phyloP scores from a whole-genome alignment of 2,797 vertebrate genomes.

The Heterohyrax brucei region DNA sequence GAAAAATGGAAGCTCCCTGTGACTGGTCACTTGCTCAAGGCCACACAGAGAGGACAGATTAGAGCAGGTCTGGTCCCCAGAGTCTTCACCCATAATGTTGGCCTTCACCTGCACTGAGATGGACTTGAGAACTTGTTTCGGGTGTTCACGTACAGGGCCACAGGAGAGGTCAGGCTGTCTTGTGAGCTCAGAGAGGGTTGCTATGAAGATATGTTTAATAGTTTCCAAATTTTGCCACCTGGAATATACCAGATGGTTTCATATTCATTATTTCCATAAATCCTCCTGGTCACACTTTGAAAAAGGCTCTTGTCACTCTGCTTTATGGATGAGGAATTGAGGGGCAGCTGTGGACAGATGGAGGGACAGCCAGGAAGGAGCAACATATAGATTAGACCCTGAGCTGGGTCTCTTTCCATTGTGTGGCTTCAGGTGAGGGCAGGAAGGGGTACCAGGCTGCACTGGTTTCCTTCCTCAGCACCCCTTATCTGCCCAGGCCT shows the following conservation, averaged over 20 bases:
- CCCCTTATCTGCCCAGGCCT: neutral
- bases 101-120: neutral
- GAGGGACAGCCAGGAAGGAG: neutral
- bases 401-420: neutral
- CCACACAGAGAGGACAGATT: neutral
- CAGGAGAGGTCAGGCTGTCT: neutral
- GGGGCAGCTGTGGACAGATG: neutral
- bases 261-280: neutral
- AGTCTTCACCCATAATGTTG: neutral
- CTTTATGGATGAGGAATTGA: neutral
- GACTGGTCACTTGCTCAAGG: neutral
- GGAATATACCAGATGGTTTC: neutral
- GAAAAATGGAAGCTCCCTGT: neutral
- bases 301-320: neutral
- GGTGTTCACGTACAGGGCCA: neutral
- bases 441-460: neutral
- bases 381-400: neutral
- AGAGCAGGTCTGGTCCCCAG: neutral
- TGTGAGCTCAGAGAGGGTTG: neutral
- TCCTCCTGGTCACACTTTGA: neutral
- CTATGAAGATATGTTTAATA: accelerated
- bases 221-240: neutral
- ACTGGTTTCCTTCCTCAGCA: neutral
- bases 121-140: neutral
- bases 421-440: neutral